Conservation (phyloP, 1,140 invertebrate species). For the Ruditapes philippinarum region DNA sequence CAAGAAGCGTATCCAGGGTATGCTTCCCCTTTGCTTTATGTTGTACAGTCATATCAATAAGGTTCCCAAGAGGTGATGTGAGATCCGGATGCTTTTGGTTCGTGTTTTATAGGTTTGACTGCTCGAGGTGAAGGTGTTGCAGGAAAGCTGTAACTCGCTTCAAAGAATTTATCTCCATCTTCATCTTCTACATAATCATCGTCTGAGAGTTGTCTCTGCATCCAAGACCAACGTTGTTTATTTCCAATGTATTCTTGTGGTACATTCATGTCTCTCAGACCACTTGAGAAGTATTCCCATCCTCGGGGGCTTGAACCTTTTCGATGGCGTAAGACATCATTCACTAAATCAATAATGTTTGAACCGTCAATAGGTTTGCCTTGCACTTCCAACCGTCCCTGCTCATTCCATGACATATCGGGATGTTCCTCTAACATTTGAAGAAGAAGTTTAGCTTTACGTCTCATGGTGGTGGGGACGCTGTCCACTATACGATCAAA, state of each 20-base stretch:
- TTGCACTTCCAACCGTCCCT: background rate
- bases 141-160: background rate
- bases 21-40: too few species aligned
- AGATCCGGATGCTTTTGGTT: background rate
- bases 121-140: too few species aligned
- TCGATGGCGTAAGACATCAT: background rate
- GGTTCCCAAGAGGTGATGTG: background rate
- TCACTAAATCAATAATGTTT: slow-evolving; percentile 21
- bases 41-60: background rate
- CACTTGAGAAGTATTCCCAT: background rate
- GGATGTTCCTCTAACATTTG: slow-evolving; percentile 7
- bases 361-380: background rate
- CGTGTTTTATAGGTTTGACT: background rate
- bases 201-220: slow-evolving; percentile 4
- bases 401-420: background rate
- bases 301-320: background rate
- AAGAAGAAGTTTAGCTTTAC: slow-evolving; percentile 10
- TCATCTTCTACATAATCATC: background rate
- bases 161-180: background rate
- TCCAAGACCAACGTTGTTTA: background rate
- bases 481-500: background rate
- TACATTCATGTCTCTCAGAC: background rate
- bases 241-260: background rate
- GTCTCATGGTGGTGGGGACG: background rate
- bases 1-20: background rate